These are phyloP conservation scores for Glandiceps talaboti DNA, from an alignment of 53 echinoderm and acorn worm species.

Conservation along the genomic window DNA sequence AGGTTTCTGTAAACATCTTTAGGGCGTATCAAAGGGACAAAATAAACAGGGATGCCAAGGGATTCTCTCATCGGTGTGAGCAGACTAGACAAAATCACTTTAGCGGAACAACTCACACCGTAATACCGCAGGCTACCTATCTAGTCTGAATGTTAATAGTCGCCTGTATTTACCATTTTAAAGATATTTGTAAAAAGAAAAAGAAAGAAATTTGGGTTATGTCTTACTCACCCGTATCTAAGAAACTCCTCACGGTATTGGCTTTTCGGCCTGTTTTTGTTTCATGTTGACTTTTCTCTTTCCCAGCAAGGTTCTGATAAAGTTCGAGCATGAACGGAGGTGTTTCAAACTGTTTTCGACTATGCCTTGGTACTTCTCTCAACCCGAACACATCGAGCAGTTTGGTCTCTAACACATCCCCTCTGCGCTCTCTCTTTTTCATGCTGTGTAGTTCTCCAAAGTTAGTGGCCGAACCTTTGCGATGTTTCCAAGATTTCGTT, in stretches of 20 bases:
- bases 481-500: background rate
- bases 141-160: too few species aligned
- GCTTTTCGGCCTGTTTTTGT: conserved; percentile 18
- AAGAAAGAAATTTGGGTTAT: too few species aligned
- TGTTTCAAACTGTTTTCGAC: conserved; percentile 18
- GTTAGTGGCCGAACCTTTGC: background rate
- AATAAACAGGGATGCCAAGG: background rate
- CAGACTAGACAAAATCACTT: background rate
- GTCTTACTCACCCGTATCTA: conserved; percentile 46
- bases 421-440: background rate
- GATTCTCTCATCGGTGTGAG: background rate
- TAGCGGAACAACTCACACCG: too few species aligned
- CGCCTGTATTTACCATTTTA: too few species aligned
- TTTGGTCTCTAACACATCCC: background rate
- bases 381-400: conserved; percentile 46
- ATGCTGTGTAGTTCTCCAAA: background rate
- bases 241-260: conserved; percentile 44
- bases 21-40: background rate
- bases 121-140: too few species aligned
- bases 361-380: conserved; percentile 30
- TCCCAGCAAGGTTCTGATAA: conserved; percentile 22
- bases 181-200: too few species aligned
- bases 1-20: background rate
- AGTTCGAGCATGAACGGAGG: conserved; percentile 42
- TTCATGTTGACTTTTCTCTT: background rate